Conservation (phyloP, 2,888 invertebrate species). For the Aphodius sticticus region DNA sequence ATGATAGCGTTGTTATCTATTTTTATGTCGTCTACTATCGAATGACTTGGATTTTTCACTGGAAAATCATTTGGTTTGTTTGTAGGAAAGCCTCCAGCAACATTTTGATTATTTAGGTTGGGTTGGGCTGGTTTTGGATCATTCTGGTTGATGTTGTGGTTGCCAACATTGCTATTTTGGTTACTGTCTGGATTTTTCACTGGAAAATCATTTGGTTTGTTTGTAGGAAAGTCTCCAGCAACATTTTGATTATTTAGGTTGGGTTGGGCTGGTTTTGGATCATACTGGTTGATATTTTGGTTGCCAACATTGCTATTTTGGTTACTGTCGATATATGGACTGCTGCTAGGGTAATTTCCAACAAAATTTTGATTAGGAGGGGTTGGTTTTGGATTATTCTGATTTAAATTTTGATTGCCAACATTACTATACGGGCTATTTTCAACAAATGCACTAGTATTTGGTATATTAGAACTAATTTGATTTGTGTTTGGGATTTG, state of each 20-base stretch:
- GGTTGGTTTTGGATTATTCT: neutral
- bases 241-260: neutral
- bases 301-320: neutral
- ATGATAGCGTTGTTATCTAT: slow-evolving; percentile 60
- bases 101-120: neutral
- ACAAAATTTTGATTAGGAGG: neutral
- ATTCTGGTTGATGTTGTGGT: neutral
- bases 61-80: neutral
- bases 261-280: neutral
- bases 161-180: neutral
- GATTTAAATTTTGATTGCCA: neutral
- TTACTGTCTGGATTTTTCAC: neutral
- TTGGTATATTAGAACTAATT: slow-evolving; percentile 11
- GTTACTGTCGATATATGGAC: neutral
- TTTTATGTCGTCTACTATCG: slow-evolving; percentile 30
- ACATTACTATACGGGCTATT: neutral
- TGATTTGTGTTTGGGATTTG: neutral
- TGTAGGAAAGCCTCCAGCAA: neutral
- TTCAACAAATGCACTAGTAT: neutral
- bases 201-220: neutral
- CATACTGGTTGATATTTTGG: neutral
- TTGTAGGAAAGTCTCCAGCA: neutral
- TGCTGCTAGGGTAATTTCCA: neutral
- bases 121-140: neutral
- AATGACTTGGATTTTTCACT: slow-evolving; percentile 10